phyloP scores from a whole-genome alignment of 2,797 vertebrate genomes.

The Sciurus carolinensis region DNA sequence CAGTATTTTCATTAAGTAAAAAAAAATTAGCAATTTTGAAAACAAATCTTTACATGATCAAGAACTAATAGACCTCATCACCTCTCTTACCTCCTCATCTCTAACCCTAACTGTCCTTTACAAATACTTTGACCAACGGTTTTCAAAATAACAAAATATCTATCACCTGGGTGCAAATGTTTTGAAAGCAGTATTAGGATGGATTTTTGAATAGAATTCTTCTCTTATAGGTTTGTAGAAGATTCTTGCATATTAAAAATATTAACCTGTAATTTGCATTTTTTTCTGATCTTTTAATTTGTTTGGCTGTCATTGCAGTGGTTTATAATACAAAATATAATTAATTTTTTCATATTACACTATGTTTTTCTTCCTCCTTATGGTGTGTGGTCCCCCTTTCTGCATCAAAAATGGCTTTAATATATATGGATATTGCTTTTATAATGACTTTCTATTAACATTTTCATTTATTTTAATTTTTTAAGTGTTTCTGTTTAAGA shows the following conservation, averaged over 20 bases:
- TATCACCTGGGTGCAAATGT: background rate
- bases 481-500: background rate
- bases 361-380: conserved; percentile 8
- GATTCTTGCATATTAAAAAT: background rate
- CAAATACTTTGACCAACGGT: background rate
- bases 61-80: background rate
- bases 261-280: background rate
- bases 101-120: background rate
- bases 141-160: background rate
- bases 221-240: background rate
- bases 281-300: background rate
- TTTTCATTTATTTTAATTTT: background rate
- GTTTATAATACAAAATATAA: background rate
- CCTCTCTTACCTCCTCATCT: accelerated
- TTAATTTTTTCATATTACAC: background rate
- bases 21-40: background rate
- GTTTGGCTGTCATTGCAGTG: background rate
- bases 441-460: background rate
- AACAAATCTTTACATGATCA: background rate
- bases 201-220: background rate
- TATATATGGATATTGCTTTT: background rate
- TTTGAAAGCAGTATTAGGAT: background rate
- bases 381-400: background rate
- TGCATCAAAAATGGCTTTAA: background rate
- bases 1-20: background rate